Conservation (phyloP, 2,113 vertebrate species). For the Zapus hudsonius region DNA sequence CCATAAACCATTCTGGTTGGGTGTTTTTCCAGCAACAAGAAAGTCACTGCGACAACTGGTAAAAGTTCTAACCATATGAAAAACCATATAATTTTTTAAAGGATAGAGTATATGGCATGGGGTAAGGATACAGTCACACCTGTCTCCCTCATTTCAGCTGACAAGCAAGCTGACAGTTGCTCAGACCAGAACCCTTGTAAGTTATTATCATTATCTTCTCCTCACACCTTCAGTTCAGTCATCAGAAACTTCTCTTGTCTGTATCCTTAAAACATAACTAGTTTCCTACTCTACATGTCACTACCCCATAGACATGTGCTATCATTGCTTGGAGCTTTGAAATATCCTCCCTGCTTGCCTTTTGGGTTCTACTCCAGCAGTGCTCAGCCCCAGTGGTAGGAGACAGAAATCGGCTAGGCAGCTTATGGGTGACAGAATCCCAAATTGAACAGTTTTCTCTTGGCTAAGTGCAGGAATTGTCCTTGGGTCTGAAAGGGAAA, state of each 20-base stretch:
- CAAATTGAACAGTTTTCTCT: too few species aligned
- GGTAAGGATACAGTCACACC: neutral
- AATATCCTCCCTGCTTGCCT: neutral
- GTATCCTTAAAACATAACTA: neutral
- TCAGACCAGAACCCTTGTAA: neutral
- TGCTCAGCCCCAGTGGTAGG: too few species aligned
- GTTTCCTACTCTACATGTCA: neutral
- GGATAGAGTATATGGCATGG: neutral
- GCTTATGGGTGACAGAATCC: too few species aligned
- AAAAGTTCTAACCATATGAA: neutral
- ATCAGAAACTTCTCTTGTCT: neutral
- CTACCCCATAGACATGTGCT: neutral
- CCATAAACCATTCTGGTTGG: too few species aligned
- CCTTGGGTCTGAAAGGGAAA: too few species aligned
- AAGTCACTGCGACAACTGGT: neutral
- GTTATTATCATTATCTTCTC: neutral
- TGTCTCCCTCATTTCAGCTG: neutral
- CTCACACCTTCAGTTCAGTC: neutral
- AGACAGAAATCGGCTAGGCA: too few species aligned
- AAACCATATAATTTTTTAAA: neutral
- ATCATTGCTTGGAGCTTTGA: neutral
- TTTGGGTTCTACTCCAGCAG: neutral
- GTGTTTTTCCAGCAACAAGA: too few species aligned
- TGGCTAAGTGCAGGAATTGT: too few species aligned
- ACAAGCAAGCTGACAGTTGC: neutral